Evolutionary conservation across 2,113 vertebrate species (phyloP).

Genomic region (Trogon melanurus): DNA sequence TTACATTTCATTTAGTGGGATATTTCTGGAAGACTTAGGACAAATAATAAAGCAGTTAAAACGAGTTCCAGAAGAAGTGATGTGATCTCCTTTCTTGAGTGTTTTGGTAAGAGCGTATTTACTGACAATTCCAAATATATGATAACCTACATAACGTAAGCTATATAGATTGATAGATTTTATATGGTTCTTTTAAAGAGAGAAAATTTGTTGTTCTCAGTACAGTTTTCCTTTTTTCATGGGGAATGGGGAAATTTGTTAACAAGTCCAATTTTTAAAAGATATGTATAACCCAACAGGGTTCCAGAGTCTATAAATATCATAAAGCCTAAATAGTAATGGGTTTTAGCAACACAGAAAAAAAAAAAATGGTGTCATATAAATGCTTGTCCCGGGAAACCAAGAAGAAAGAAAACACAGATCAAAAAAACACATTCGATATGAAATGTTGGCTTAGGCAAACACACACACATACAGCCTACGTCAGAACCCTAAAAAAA

Average conservation of each 20-base stretch:
- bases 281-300: not conserved
- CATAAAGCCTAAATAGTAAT: not conserved
- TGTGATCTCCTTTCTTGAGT: not conserved
- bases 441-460: not conserved
- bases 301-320: not conserved
- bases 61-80: not conserved
- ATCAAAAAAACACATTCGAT: not conserved
- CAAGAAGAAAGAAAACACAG: not conserved
- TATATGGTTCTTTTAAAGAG: not conserved
- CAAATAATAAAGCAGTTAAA: not conserved
- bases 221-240: not conserved
- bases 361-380: not conserved
- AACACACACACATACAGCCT: not conserved
- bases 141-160: not conserved
- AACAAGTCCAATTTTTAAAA: not conserved
- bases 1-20: not conserved
- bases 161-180: no score
- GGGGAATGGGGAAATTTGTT: not conserved
- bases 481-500: not conserved
- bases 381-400: not conserved
- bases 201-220: not conserved
- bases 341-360: not conserved
- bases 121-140: not conserved
- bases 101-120: not conserved
- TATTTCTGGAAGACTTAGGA: conserved; percentile 20